phyloP scores from a whole-genome alignment of 2,888 invertebrate species.

The Atethmia centrago region DNA sequence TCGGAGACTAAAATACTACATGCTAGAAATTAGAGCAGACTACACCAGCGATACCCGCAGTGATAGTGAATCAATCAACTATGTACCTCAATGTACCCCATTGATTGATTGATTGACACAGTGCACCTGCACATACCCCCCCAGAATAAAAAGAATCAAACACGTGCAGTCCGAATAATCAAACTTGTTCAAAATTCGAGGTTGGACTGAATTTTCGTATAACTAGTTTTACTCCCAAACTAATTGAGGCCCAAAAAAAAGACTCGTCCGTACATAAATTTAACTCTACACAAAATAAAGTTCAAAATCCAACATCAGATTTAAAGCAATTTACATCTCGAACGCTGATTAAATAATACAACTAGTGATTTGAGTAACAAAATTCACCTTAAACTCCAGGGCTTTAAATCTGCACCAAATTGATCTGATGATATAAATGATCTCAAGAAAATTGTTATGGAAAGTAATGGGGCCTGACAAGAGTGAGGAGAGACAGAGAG shows the following conservation, averaged over 20 bases:
- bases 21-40: neutral
- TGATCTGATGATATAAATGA: neutral
- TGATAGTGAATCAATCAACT: neutral
- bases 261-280: neutral
- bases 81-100: neutral
- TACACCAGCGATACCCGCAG: neutral
- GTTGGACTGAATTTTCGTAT: neutral
- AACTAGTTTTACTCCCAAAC: constrained; percentile 15
- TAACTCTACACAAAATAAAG: neutral
- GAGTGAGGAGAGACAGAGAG: neutral
- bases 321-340: neutral
- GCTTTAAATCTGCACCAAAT: neutral
- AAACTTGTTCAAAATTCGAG: constrained; percentile 6
- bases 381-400: neutral
- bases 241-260: neutral
- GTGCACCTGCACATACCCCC: neutral
- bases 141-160: neutral
- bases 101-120: constrained; percentile 3
- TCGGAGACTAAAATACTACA: too few relatives aligned
- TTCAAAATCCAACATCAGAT: neutral
- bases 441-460: neutral
- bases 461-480: neutral
- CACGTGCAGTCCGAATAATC: neutral
- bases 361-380: neutral
- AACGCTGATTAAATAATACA: neutral